Conservation (phyloP, 2,113 vertebrate species). For the Reinhardtius hippoglossoides region DNA sequence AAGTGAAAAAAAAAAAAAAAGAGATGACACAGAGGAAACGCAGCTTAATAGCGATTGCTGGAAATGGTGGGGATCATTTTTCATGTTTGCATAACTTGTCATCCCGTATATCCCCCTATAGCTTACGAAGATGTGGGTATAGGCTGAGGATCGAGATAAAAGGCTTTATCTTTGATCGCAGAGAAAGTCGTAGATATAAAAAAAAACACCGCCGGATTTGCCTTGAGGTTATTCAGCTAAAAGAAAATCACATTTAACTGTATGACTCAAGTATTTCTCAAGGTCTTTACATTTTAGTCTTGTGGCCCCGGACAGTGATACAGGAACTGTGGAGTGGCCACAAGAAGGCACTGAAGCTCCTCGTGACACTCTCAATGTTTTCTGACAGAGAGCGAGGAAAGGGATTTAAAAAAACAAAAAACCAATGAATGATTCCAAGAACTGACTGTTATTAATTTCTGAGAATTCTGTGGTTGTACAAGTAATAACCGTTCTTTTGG, state of each 20-base stretch:
- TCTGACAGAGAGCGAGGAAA: background rate
- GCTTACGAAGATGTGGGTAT: conserved; percentile 6
- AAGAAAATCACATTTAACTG: background rate
- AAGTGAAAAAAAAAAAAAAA: background rate
- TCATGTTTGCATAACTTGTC: conserved; percentile 42
- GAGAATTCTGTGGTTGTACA: no score
- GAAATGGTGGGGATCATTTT: conserved; percentile 45
- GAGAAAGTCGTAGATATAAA: conserved; percentile 2
- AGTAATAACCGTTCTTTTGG: no score
- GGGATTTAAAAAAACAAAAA: no score
- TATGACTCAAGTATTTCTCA: conserved; percentile 21
- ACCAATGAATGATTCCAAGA: no score
- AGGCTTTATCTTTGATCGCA: conserved; percentile 38
- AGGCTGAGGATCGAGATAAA: conserved; percentile 43
- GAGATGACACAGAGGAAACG: background rate
- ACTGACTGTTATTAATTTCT: no score
- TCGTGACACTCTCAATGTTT: conserved; percentile 9
- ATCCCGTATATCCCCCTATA: conserved; percentile 28
- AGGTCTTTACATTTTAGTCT: background rate
- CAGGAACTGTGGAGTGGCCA: conserved; percentile 52
- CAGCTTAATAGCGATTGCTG: conserved; percentile 36
- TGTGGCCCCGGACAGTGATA: background rate
- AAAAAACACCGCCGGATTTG: no score
- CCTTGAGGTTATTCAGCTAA: background rate
- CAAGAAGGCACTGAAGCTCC: conserved; percentile 76